A percentile compares a stretch with the other conserved stretches of the same genome.
These are phyloP conservation scores for Tenthredo amoena DNA, from an alignment of 2,888 invertebrate genomes.

Conservation along the genomic window DNA sequence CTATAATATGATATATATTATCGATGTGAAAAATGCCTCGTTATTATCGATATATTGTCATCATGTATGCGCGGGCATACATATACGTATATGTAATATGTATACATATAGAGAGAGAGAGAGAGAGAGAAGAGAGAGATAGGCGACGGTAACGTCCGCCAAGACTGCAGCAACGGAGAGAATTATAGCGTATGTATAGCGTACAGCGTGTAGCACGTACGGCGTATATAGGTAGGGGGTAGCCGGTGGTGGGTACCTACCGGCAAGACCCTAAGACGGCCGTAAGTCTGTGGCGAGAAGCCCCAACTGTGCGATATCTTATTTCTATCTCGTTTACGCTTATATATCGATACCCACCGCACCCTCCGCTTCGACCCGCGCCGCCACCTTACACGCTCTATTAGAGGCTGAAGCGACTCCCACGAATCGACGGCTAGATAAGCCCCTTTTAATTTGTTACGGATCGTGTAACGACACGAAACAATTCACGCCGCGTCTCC, in stretches of 20 bases:
- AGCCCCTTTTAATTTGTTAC: slow-evolving; percentile 41
- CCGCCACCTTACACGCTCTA: slow-evolving; percentile 44
- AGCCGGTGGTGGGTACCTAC: background rate
- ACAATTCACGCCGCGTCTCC: slow-evolving; percentile 20
- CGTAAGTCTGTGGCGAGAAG: slow-evolving; percentile 75
- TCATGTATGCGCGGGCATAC: too few species aligned
- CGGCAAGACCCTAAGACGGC: slow-evolving; percentile 63
- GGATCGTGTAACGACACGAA: background rate
- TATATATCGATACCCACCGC: slow-evolving; percentile 31
- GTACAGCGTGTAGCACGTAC: background rate
- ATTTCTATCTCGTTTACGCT: slow-evolving; percentile 65
- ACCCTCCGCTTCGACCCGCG: background rate
- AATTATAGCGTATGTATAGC: background rate
- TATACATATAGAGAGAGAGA: too few species aligned
- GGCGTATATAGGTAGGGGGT: background rate
- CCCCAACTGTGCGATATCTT: slow-evolving; percentile 73
- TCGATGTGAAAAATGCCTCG: slow-evolving; percentile 26
- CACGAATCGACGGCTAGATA: slow-evolving; percentile 33
- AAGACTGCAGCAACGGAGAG: background rate
- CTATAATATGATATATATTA: background rate
- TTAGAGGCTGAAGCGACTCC: slow-evolving; percentile 46
- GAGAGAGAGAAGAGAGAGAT: background rate
- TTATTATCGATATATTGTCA: too few species aligned
- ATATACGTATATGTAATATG: background rate
- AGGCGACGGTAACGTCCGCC: background rate